These are phyloP conservation scores for Mormyrus iriodes DNA, from an alignment of 2,113 vertebrate genomes.

Conservation along the genomic window DNA sequence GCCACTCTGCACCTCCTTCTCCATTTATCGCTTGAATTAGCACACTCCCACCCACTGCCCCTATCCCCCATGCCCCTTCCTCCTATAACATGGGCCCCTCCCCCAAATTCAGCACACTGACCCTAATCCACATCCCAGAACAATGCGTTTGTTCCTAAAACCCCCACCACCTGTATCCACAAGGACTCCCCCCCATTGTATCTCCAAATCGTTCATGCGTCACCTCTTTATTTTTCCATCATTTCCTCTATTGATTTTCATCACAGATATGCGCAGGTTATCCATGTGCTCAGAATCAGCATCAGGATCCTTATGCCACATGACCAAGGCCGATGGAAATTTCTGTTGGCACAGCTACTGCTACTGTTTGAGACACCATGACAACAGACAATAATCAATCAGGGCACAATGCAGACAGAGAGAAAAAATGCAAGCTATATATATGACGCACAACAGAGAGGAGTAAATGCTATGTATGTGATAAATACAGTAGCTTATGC, in stretches of 20 bases:
- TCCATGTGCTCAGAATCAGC: background rate
- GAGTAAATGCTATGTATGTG: too few species aligned
- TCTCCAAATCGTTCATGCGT: background rate
- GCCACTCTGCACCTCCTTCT: background rate
- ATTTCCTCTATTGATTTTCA: constrained; percentile 37
- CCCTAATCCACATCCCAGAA: background rate
- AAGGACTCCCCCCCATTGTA: constrained; percentile 37
- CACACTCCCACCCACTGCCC: background rate
- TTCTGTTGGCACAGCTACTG: background rate
- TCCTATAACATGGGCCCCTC: constrained; percentile 37
- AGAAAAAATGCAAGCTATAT: too few species aligned
- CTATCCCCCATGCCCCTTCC: constrained; percentile 43
- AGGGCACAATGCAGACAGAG: too few species aligned
- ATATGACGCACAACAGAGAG: too few species aligned
- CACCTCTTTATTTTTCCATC: constrained; percentile 29
- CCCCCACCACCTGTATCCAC: constrained; percentile 27
- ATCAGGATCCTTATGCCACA: background rate
- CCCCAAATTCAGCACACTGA: constrained; percentile 17
- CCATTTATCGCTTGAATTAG: background rate
- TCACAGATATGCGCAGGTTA: background rate
- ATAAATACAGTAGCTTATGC: too few species aligned
- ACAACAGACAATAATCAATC: too few species aligned
- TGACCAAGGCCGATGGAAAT: background rate
- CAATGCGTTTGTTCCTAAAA: background rate
- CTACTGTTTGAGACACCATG: too few species aligned